These are phyloP conservation scores for Crotophaga sulcirostris DNA, from an alignment of 2,113 vertebrate species.

Conservation along the genomic window DNA sequence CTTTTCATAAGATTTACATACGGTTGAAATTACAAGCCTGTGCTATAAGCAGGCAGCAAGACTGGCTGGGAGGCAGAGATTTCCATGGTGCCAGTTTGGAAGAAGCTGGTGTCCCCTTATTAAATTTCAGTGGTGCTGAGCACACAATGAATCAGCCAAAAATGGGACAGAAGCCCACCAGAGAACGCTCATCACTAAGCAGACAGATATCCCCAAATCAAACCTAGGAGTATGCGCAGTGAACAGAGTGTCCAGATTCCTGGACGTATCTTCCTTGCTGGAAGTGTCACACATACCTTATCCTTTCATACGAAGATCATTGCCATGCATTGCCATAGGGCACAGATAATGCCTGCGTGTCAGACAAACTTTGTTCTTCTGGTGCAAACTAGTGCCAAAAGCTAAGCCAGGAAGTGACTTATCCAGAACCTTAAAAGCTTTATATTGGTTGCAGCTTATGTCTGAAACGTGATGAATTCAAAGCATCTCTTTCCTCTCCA, in stretches of 20 bases:
- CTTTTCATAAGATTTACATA: not conserved
- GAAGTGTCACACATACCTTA: not conserved
- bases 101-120: not conserved
- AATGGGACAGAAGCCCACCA: not conserved
- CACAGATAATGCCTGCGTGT: not conserved
- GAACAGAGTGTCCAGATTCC: not conserved
- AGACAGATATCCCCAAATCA: not conserved
- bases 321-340: rapidly evolving
- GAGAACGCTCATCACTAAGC: not conserved
- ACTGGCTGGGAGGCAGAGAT: not conserved
- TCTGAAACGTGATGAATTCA: not conserved
- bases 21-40: not conserved
- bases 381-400: not conserved
- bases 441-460: not conserved
- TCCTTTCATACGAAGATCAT: not conserved
- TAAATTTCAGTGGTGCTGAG: not conserved
- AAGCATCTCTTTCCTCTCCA: not conserved
- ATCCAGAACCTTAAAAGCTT: not conserved
- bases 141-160: not conserved
- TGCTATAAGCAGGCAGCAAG: not conserved
- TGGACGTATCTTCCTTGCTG: not conserved
- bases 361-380: not conserved
- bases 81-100: not conserved
- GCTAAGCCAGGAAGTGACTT: not conserved
- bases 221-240: not conserved